These are phyloP conservation scores for Melanocharis versteri DNA, from an alignment of 2,113 vertebrate species.

Conservation along the genomic window DNA sequence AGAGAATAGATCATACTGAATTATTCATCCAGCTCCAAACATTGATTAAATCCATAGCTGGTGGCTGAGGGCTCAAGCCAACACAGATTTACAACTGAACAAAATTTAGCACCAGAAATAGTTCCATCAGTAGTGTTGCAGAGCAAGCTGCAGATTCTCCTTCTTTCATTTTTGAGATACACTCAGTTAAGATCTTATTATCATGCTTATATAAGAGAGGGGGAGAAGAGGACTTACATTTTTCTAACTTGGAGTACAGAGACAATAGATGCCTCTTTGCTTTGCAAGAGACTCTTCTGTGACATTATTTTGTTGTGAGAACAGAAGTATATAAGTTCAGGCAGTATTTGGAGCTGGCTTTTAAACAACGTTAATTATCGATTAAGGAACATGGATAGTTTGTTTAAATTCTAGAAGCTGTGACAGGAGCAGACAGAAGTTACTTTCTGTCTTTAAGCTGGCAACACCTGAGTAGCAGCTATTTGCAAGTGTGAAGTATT, in stretches of 20 bases:
- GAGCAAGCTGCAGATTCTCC: background rate
- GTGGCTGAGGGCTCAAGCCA: conserved; percentile 31
- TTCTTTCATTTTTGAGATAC: conserved; percentile 5
- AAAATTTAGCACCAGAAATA: conserved; percentile 43
- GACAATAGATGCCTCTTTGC: background rate
- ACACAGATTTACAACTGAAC: conserved; percentile 39
- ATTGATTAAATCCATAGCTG: conserved; percentile 49
- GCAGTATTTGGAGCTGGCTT: background rate
- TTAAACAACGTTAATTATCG: background rate
- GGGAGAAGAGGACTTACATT: background rate
- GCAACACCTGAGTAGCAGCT: background rate
- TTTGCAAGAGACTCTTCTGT: background rate
- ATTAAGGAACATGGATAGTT: background rate
- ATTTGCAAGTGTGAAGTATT: background rate
- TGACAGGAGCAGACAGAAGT: background rate
- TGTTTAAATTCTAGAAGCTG: background rate
- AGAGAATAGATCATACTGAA: conserved; percentile 40
- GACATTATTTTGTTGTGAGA: background rate
- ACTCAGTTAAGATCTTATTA: background rate
- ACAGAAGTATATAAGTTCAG: background rate
- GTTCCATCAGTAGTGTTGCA: background rate
- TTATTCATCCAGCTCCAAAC: conserved; percentile 46
- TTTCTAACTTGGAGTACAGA: background rate
- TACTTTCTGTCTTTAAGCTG: background rate
- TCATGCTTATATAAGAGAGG: background rate